Conservation (phyloP, 2,113 vertebrate species). For the Dipodomys spectabilis region DNA sequence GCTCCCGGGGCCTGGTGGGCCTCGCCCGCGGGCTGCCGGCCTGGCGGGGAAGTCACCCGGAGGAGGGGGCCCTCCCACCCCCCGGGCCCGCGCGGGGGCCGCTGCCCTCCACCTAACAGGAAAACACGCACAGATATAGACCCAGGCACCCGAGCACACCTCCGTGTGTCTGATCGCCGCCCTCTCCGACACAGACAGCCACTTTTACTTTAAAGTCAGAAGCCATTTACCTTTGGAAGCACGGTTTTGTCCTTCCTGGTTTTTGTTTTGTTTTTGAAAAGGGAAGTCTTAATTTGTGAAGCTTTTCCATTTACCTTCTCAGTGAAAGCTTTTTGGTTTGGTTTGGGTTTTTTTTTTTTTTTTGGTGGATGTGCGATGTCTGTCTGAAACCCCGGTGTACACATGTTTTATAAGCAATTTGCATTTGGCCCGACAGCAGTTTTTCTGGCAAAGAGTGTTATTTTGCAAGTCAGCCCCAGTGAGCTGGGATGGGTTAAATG, state of each 20-base stretch:
- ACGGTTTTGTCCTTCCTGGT: not conserved
- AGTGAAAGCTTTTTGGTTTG: not conserved
- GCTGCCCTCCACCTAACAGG: constrained; percentile 47
- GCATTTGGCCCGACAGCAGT: constrained; percentile 47
- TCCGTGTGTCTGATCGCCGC: constrained; percentile 7
- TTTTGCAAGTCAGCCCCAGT: constrained; percentile 59
- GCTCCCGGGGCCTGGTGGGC: constrained; percentile 80
- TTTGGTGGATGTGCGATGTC: not conserved
- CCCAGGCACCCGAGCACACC: too few relatives aligned
- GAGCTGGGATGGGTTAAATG: not conserved
- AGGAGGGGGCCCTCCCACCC: too few relatives aligned
- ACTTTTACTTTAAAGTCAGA: constrained; percentile 64
- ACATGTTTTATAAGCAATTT: constrained; percentile 67
- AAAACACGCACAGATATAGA: too few relatives aligned
- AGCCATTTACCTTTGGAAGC: constrained; percentile 72
- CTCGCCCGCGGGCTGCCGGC: constrained; percentile 57
- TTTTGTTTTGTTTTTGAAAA: constrained; percentile 35
- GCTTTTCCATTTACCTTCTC: constrained; percentile 70
- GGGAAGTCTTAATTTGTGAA: constrained; percentile 62
- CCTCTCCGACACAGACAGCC: constrained; percentile 66
- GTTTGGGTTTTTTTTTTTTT: too few relatives aligned
- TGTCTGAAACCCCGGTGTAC: constrained; percentile 36
- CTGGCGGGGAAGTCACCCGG: constrained; percentile 65
- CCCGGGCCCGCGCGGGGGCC: not conserved
- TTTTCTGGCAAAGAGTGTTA: constrained; percentile 59